Base-by-base conservation (phyloP, 2,113 vertebrate genomes). In the Macaca mulatta region DNA sequence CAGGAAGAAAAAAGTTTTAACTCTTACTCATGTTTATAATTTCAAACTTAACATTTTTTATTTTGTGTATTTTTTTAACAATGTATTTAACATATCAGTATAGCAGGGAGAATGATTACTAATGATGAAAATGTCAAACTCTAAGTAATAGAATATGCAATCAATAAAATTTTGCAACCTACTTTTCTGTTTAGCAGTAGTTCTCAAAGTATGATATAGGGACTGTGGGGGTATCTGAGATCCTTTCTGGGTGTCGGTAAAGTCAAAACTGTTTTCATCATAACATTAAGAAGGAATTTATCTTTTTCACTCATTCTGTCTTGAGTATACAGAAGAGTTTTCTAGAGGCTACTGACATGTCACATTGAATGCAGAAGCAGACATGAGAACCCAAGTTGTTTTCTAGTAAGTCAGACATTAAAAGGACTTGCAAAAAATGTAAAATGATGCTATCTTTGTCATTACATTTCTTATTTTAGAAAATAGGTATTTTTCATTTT, bases 401-500 rank as follows among this genome's bases (percentile, higher is more conserved):
- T 80, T 92, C 67, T 89, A 43, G 69, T 40, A 89, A 94, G 59
- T 38, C 17, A 93, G 30, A 88, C 6, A 61, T 77, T 85, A 89
- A 88, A 91, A 52, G 20, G 45, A 91, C 30, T 94, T 83, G 17
- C 10, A 93, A 94, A 94, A 94, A 86, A 57, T 50, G 45, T 72
- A 92, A 55, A 97, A 92, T 30, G 74, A 30, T 61, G 12, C 14
- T 89, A 11, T 32, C 92, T 45, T 78, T 89, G 6, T 69, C 67
- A 93, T 14, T 48, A 70, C 45, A 96, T 84, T 81, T 93, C 18
- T n/a, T 94, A 5, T 94, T 89, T 97, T 81, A 80, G 79, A 84
- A 45, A 78, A 92, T 78, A 93, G 67, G 40, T 64, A 1, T 59
- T 83, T 91, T 96, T 84, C 70, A 93, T 64, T 13, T 6, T 30